Evolutionary conservation across 2,888 invertebrate genomes (phyloP).

Genomic region (Synanthedon myopaeformis): DNA sequence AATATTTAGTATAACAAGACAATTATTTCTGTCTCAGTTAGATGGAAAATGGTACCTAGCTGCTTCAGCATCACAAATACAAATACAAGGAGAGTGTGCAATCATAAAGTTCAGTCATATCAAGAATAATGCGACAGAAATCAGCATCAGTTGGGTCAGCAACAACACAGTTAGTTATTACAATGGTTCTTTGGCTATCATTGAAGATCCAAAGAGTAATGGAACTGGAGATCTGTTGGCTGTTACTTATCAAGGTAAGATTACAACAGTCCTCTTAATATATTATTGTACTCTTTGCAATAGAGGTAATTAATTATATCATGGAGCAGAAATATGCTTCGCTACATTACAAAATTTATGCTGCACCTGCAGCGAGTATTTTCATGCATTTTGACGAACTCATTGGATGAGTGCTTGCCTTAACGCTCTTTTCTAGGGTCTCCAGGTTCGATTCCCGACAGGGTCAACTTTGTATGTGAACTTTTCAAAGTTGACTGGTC

Average conservation of each 20-base stretch:
- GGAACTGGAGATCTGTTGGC: slow-evolving; percentile 41
- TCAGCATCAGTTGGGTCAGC: slow-evolving; percentile 50
- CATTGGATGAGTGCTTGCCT: too few species aligned
- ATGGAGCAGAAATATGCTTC: too few species aligned
- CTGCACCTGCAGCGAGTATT: too few species aligned
- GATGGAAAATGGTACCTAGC: slow-evolving; percentile 55
- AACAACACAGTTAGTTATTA: slow-evolving; percentile 48
- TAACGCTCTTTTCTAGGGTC: too few species aligned
- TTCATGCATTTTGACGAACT: too few species aligned
- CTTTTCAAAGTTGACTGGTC: too few species aligned
- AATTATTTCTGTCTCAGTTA: slow-evolving; percentile 24
- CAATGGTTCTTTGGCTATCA: slow-evolving; percentile 49
- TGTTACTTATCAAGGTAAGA: slow-evolving; percentile 47
- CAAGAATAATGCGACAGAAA: slow-evolving; percentile 40
- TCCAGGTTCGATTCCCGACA: too few species aligned
- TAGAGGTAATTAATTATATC: too few species aligned
- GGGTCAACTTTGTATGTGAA: too few species aligned
- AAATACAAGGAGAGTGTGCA: slow-evolving; percentile 46
- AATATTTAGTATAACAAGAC: neutral
- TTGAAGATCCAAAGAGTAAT: slow-evolving; percentile 37
- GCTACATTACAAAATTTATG: too few species aligned
- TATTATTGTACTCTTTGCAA: neutral
- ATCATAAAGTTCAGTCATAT: slow-evolving; percentile 53
- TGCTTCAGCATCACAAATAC: slow-evolving; percentile 41
- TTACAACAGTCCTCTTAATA: too few species aligned